Evolutionary conservation across 2,888 invertebrate species (phyloP), one percentile per base, ranked within the genome.

Genomic region (Panzeria rudis): DNA sequence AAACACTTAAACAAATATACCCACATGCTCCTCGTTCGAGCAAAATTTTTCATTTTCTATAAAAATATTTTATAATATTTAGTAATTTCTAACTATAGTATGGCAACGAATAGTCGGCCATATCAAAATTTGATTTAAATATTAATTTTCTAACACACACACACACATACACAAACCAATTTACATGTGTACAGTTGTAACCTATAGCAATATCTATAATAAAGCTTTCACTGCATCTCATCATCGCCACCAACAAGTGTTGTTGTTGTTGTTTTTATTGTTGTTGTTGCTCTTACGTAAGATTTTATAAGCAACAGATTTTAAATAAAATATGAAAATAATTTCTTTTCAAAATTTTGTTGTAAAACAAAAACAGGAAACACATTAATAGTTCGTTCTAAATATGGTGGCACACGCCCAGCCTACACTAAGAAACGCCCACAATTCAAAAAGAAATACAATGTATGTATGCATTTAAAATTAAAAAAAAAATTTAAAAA

Each of bases 381-480:
- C 29, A 15, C 17, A 54, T 69, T 73, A 38, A 69, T 47, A 72
- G 44, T 56, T 78, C 47, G 44, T 69, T 62, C 64, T 62, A 73
- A 69, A 80, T 73, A 66, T 25, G 75, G 75, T 76, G 41, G 52
- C 69, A 47, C 59, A 84, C 79, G 76, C 78, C 79, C 71, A 41
- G 59, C 82, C 85, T 62, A 75, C 64, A 82, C 56, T 64, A 59
- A 75, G 50, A 7, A 84, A 84, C 81, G 77, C 84, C 84, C 72
- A 81, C 77, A 73, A 17, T 17, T 35, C 2, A 62, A 59, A 23
- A 68, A 59, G 2, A 23, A 68, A 5, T 47, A n/a, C 44, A 44
- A 32, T 38, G 4, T 15, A 41, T 11, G 4, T 15, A 41, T 15
- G 9, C 41, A 11, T 41, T 13, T 29, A 29, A 32, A 73, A 23